Percentiles rank a stretch among this genome's conserved stretches.
These are phyloP conservation scores for Colletes collaris DNA, from an alignment of 2,888 invertebrate species.

Conservation along the genomic window DNA sequence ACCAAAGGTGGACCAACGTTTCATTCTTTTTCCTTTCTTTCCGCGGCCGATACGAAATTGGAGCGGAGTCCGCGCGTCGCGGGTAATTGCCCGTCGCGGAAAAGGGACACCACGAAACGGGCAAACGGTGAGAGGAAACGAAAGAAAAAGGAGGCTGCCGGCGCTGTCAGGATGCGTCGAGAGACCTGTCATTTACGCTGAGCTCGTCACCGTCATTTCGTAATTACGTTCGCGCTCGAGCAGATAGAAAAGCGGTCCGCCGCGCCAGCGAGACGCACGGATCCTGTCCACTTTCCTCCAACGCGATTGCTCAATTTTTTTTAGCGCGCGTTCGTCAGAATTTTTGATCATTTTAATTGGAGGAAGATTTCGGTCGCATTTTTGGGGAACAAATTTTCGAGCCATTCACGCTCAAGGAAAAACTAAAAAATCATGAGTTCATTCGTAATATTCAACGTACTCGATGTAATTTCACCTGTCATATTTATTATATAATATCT, in stretches of 20 bases:
- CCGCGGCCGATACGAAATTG: slow-evolving; percentile 40
- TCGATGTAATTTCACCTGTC: too few species aligned
- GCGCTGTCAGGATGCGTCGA: slow-evolving; percentile 41
- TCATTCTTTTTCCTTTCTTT: not conserved
- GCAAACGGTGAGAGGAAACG: slow-evolving; percentile 13
- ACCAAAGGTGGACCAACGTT: slow-evolving; percentile 14
- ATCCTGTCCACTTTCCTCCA: too few species aligned
- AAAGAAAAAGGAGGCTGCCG: slow-evolving; percentile 25
- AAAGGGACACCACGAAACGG: slow-evolving; percentile 11
- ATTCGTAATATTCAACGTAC: too few species aligned
- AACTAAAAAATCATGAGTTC: too few species aligned
- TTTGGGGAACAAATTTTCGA: too few species aligned
- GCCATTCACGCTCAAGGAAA: too few species aligned
- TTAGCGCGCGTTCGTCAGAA: too few species aligned
- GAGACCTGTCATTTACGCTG: slow-evolving; percentile 56
- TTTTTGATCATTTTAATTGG: too few species aligned
- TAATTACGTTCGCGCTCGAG: slow-evolving; percentile 48
- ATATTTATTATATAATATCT: too few species aligned
- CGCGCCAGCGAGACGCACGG: not conserved
- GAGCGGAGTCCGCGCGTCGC: slow-evolving; percentile 16
- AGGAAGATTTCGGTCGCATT: too few species aligned
- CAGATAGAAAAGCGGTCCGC: slow-evolving; percentile 6
- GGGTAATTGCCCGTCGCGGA: slow-evolving; percentile 28
- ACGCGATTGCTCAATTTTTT: slow-evolving; percentile 15
- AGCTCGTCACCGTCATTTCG: slow-evolving; percentile 63